phyloP scores from a whole-genome alignment of 2,113 vertebrate species.

The Butastur rufipennis region DNA sequence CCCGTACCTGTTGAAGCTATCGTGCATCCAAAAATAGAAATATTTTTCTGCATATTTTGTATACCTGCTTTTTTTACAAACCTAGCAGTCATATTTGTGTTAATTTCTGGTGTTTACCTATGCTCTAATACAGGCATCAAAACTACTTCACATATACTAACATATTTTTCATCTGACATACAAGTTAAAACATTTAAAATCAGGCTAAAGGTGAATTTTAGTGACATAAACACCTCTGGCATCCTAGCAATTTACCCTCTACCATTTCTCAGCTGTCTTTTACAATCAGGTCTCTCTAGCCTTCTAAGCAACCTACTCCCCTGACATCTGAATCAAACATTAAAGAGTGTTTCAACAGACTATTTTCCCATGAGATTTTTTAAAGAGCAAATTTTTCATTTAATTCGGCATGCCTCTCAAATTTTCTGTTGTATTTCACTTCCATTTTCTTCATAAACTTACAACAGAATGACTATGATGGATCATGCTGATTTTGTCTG shows the following conservation, averaged over 20 bases:
- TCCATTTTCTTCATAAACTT: neutral
- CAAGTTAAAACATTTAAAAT: neutral
- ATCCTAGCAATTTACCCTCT: neutral
- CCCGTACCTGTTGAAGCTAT: neutral
- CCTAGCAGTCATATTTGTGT: neutral
- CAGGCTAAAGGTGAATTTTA: neutral
- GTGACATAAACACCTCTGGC: neutral
- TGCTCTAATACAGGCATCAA: neutral
- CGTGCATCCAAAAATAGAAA: neutral
- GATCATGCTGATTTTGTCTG: neutral
- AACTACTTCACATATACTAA: neutral
- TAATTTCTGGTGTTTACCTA: neutral
- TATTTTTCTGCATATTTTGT: neutral
- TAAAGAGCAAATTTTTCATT: neutral
- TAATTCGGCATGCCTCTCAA: neutral
- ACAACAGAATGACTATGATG: neutral
- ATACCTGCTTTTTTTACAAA: neutral
- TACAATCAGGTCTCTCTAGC: neutral
- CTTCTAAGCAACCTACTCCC: neutral
- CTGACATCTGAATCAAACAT: neutral
- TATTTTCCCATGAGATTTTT: neutral
- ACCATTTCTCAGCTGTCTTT: neutral
- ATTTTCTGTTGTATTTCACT: neutral
- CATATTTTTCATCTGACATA: neutral
- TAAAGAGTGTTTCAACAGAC: neutral